Evolutionary conservation across 2,113 vertebrate genomes (phyloP).

Genomic region (Mastomys coucha): DNA sequence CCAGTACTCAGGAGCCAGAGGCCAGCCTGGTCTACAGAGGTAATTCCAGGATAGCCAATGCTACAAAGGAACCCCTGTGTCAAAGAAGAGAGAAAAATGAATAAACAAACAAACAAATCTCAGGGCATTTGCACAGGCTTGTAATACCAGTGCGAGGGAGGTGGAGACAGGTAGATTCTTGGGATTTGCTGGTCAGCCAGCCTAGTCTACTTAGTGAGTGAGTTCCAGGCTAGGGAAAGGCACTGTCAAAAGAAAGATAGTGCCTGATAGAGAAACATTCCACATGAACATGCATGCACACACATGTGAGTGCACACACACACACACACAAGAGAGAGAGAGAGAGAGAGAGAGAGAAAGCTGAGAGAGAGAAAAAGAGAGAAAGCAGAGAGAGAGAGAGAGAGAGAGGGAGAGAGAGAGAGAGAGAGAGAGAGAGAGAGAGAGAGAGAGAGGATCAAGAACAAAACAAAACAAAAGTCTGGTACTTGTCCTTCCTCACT

Average conservation of each 20-base stretch:
- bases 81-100: not conserved
- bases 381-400: not conserved
- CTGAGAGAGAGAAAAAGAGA: too few relatives aligned
- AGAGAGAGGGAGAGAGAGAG: too few relatives aligned
- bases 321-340: not conserved
- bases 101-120: not conserved
- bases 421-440: too few relatives aligned
- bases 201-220: not conserved
- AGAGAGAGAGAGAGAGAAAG: too few relatives aligned
- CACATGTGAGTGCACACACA: not conserved
- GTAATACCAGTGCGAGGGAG: not conserved
- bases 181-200: not conserved
- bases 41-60: not conserved
- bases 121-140: not conserved
- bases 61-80: not conserved
- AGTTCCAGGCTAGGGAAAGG: not conserved
- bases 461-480: not conserved
- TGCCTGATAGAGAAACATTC: not conserved
- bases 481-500: not conserved
- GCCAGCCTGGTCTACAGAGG: not conserved
- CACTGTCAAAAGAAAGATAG: not conserved
- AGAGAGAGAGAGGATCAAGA: not conserved
- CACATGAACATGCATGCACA: not conserved
- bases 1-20: not conserved
- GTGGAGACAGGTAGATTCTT: not conserved